phyloP scores from a whole-genome alignment of 2,113 vertebrate genomes.

The Podarcis raffonei region DNA sequence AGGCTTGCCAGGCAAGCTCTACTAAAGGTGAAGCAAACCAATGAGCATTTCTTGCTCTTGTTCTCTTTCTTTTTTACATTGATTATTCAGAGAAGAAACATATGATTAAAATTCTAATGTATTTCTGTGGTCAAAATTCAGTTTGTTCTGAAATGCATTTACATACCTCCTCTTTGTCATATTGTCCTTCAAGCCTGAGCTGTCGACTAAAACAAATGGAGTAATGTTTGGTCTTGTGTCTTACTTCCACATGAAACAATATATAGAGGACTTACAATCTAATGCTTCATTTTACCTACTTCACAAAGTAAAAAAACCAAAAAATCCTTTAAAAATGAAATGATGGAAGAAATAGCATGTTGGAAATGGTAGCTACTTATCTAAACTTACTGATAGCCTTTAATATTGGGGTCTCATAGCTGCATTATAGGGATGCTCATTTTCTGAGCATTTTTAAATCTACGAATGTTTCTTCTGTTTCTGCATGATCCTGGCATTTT shows the following conservation, averaged over 20 bases:
- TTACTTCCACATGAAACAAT: too few species aligned
- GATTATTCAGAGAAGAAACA: too few species aligned
- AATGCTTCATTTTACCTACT: neutral
- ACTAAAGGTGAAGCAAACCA: too few species aligned
- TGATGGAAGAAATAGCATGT: neutral
- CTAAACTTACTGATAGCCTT: neutral
- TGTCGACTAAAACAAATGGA: neutral
- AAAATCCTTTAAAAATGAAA: too few species aligned
- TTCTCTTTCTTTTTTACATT: too few species aligned
- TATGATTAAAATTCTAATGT: too few species aligned
- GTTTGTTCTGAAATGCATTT: neutral
- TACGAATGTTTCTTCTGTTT: neutral
- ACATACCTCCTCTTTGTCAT: neutral
- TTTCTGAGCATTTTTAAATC: neutral
- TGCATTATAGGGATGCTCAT: neutral
- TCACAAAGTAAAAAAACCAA: too few species aligned
- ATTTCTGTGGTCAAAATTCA: neutral
- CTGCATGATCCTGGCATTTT: neutral
- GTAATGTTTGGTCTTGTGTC: neutral
- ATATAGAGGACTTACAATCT: neutral
- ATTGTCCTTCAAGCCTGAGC: neutral
- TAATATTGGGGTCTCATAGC: neutral
- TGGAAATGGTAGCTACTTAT: neutral
- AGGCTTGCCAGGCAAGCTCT: too few species aligned
- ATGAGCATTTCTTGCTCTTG: too few species aligned